Evolutionary conservation across 2,797 vertebrate species (phyloP), one percentile per base, ranked within the genome.

Genomic region (Selene dorsalis): DNA sequence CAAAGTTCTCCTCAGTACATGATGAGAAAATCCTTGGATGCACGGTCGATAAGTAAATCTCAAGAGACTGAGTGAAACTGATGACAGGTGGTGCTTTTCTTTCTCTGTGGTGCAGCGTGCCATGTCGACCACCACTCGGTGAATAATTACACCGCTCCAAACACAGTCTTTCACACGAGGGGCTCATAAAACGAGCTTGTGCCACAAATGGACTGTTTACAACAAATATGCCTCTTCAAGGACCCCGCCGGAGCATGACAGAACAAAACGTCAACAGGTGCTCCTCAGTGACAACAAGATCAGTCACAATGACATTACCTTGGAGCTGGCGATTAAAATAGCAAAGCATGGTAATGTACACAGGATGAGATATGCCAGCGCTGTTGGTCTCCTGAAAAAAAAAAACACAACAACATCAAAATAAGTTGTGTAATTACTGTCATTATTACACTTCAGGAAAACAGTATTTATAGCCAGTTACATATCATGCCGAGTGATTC

Each of bases 341-440:
- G 91, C 91, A 88, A 96, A 95, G 89, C 95, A 96, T 1, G 96
- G 96, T 4, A 96, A 88, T 0, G 95, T 95, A 30, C 91, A 94
- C 76, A 96, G 87, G 47, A 94, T 6, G 38, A 94, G 83, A 82
- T 94, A 94, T n/a, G 87, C 93, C 85, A 96, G 67, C 3, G 93
- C 77, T 77, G 94, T 91, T 10, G 95, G 95, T 80, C 95, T 94
- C 96, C 96, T 97, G 73, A 87, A 91, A 87, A 35, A 35, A 35
- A 35, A 32, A 32, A 5, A 30, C 30, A 30, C n/a, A n/a, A n/a
- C n/a, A 30, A 30, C 30, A 35, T 79, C 35, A 84, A 76, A 72
- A 69, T 0, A 59, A 1, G 20, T n/a, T 52, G 17, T 55, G 53
- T n/a, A n/a, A n/a, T 14, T 22, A 52, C 5, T 24, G 50, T 52